Percentiles rank a stretch among this genome's conserved stretches.
Conservation (phyloP, 2,888 invertebrate species). For the Orchesellides sinensis region DNA sequence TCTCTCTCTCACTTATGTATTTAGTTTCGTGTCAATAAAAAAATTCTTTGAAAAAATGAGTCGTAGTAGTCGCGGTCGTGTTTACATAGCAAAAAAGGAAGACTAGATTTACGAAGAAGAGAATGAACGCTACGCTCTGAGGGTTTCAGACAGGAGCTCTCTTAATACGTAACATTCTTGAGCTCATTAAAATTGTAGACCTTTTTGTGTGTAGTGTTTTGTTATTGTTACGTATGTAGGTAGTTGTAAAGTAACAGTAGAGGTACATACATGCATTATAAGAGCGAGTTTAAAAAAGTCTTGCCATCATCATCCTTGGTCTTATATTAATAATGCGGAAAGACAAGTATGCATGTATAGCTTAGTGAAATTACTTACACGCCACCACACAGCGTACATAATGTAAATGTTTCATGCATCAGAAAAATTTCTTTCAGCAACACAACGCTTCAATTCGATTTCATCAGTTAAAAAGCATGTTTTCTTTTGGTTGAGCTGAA, state of each 20-base stretch:
- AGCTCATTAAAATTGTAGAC: slow-evolving; percentile 47
- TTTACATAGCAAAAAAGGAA: background rate
- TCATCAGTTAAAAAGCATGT: background rate
- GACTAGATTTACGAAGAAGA: no score
- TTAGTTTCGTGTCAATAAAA: background rate
- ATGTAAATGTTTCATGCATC: no score
- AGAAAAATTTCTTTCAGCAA: background rate
- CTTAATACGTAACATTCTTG: background rate
- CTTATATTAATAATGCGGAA: no score
- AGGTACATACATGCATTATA: background rate
- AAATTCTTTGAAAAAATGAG: background rate
- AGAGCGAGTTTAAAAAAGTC: no score
- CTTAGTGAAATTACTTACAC: no score
- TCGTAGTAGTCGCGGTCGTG: background rate
- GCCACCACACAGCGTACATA: no score
- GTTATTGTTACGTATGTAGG: slow-evolving; percentile 35
- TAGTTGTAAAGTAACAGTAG: background rate
- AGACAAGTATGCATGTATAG: no score
- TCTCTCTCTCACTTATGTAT: background rate
- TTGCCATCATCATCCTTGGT: no score
- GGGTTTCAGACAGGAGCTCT: background rate
- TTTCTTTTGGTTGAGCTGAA: background rate
- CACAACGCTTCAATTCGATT: background rate
- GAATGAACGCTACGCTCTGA: background rate
- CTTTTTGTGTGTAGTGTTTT: slow-evolving; percentile 37